phyloP scores from a whole-genome alignment of 2,113 vertebrate genomes.

The Sardina pilchardus region DNA sequence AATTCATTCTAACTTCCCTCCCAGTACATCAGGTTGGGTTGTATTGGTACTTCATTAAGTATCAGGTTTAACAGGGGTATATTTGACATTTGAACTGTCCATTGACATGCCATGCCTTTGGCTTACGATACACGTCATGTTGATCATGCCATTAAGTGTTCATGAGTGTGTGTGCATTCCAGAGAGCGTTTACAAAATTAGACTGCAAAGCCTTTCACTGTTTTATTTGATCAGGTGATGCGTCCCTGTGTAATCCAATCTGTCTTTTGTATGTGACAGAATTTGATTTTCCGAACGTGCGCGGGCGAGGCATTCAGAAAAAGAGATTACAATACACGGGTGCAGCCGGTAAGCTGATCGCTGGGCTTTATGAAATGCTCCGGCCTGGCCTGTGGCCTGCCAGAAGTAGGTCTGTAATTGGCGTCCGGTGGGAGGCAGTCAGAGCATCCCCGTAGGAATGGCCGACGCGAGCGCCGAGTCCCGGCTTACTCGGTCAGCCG shows the following conservation, averaged over 20 bases:
- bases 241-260: constrained; percentile 25
- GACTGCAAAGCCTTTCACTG: constrained; percentile 10
- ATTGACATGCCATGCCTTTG: background rate
- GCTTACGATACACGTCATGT: background rate
- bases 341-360: constrained; percentile 26
- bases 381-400: background rate
- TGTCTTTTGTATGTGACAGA: constrained; percentile 29
- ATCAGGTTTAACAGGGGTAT: background rate
- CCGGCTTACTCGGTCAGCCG: constrained; percentile 18
- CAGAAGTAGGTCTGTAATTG: background rate
- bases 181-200: background rate
- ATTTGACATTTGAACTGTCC: background rate
- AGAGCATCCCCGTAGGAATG: background rate
- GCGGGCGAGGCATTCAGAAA: background rate
- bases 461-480: background rate
- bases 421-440: background rate
- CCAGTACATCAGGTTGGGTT: background rate
- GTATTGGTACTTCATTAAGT: background rate
- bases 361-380: constrained; percentile 28
- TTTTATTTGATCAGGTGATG: constrained; percentile 27
- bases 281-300: constrained; percentile 34
- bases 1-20: background rate
- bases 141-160: background rate
- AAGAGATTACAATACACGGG: constrained; percentile 16
- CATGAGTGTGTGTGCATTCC: background rate